A percentile compares a stretch with the other conserved stretches of the same genome.
phyloP scores from a whole-genome alignment of 2,888 invertebrate genomes.

The Nomada goodeniana region DNA sequence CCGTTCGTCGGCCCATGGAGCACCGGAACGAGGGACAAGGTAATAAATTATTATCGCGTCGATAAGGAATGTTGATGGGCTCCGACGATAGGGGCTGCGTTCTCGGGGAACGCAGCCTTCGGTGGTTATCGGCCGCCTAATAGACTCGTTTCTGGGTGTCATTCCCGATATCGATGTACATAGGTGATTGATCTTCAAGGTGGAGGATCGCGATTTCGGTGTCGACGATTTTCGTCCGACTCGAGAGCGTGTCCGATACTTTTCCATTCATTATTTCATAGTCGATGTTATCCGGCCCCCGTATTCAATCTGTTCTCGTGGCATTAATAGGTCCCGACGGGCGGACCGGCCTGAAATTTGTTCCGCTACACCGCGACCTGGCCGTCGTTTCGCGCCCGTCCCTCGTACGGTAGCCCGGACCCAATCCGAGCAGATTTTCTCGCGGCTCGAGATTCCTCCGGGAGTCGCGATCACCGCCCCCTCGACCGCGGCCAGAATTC shows the following conservation, averaged over 20 bases:
- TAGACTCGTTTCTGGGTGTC: constrained; percentile 78
- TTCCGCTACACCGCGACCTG: constrained; percentile 36
- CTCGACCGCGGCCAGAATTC: no score
- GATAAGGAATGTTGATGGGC: constrained; percentile 82
- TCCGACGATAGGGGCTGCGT: constrained; percentile 75
- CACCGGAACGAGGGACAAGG: constrained; percentile 67
- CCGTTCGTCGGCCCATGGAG: constrained; percentile 37
- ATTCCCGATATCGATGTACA: constrained; percentile 68
- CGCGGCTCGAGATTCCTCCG: no score
- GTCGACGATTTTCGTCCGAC: constrained; percentile 16
- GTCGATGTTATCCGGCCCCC: constrained; percentile 60
- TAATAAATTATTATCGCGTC: constrained; percentile 82
- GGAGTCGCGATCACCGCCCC: neutral
- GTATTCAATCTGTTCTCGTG: constrained; percentile 65
- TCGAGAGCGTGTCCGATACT: constrained; percentile 25
- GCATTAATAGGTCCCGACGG: constrained; percentile 60
- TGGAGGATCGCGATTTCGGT: constrained; percentile 57
- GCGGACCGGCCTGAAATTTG: constrained; percentile 60
- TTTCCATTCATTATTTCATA: constrained; percentile 62
- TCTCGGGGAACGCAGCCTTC: constrained; percentile 71
- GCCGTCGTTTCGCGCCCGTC: constrained; percentile 6
- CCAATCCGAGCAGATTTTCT: neutral
- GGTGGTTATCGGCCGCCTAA: constrained; percentile 74
- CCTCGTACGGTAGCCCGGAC: constrained; percentile 31
- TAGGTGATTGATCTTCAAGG: constrained; percentile 62